Evolutionary conservation across 2,888 invertebrate species (phyloP).

Genomic region (Oasisia sp.): DNA sequence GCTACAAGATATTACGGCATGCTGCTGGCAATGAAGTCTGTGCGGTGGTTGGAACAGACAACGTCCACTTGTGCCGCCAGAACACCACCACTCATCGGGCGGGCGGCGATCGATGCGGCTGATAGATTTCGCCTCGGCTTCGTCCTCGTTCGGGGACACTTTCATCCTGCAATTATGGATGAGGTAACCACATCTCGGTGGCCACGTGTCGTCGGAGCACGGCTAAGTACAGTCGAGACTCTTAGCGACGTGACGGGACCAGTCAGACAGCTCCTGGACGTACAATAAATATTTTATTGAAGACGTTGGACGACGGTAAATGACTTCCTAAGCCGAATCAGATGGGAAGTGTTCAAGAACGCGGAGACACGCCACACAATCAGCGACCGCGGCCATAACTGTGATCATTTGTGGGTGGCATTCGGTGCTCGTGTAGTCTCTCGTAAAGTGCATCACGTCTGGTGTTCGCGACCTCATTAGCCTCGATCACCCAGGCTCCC

Average conservation of each 20-base stretch:
- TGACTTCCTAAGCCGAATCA: neutral
- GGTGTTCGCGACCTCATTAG: neutral
- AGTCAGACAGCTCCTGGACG: neutral
- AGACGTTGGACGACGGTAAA: neutral
- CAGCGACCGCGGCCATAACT: neutral
- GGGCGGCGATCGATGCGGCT: neutral
- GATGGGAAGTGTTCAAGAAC: neutral
- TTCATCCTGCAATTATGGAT: neutral
- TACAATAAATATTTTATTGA: constrained; percentile 1
- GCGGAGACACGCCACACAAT: neutral
- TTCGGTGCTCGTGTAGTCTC: neutral
- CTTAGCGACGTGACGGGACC: neutral
- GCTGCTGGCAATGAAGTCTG: no score
- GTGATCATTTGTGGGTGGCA: neutral
- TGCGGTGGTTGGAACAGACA: no score
- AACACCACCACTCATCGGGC: neutral
- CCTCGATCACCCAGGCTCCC: no score
- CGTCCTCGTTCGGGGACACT: neutral
- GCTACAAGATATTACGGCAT: no score
- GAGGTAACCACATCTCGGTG: neutral
- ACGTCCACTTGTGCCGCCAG: no score
- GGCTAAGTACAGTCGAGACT: neutral
- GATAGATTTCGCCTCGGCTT: neutral
- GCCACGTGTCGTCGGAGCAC: neutral
- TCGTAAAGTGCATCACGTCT: neutral